Percentiles rank a stretch among this genome's conserved stretches.
These are phyloP conservation scores for Tyto alba DNA, from an alignment of 2,113 vertebrate species.

Conservation along the genomic window DNA sequence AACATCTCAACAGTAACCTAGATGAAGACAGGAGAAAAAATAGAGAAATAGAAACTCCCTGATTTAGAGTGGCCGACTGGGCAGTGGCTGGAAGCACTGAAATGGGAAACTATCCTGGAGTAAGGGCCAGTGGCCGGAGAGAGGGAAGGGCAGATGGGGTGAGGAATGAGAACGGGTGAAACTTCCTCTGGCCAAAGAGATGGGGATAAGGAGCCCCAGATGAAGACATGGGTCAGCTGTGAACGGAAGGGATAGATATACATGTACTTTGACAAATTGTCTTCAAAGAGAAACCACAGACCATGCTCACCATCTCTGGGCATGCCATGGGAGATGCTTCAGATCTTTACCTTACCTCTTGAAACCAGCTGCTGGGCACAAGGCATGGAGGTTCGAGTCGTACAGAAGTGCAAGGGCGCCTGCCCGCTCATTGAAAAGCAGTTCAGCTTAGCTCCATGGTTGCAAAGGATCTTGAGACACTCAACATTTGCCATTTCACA, in stretches of 20 bases:
- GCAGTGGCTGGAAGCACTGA: neutral
- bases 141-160: neutral
- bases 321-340: neutral
- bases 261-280: neutral
- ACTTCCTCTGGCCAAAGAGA: neutral
- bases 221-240: neutral
- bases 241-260: neutral
- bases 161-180: neutral
- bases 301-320: too few relatives aligned
- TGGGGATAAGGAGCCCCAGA: neutral
- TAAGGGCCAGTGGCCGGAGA: neutral
- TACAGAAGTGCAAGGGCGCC: slow-evolving; percentile 87
- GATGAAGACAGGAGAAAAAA: neutral
- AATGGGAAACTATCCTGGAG: neutral
- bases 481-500: slow-evolving; percentile 82
- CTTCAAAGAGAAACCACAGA: neutral
- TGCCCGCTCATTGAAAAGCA: slow-evolving; percentile 87
- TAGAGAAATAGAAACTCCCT: neutral
- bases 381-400: slow-evolving; percentile 76
- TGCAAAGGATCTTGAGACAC: slow-evolving; percentile 82
- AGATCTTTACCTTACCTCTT: slow-evolving; percentile 77
- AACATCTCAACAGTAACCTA: neutral
- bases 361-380: slow-evolving; percentile 88
- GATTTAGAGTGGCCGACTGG: neutral
- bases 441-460: slow-evolving; percentile 82